phyloP scores from a whole-genome alignment of 2,888 invertebrate species.

The Ernsta delagoae region DNA sequence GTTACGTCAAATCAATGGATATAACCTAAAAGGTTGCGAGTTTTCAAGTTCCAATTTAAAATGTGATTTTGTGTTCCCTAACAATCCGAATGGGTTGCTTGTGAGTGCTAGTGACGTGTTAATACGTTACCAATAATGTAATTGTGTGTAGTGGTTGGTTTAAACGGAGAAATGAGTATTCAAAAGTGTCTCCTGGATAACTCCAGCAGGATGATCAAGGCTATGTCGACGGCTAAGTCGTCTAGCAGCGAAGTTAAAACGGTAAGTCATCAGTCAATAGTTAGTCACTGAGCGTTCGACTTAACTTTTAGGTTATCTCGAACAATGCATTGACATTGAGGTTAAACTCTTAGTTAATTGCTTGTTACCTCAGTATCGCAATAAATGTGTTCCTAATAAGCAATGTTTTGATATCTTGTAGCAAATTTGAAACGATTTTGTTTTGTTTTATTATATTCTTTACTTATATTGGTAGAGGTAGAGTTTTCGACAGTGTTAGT shows the following conservation, averaged over 20 bases:
- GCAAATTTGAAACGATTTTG: conserved; percentile 14
- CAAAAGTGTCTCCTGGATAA: conserved; percentile 83
- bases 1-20: conserved; percentile 84
- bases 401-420: not conserved
- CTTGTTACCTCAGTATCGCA: conserved; percentile 33
- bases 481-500: no score
- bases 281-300: not conserved
- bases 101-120: conserved; percentile 59
- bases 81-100: conserved; percentile 56
- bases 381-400: conserved; percentile 9
- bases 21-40: conserved; percentile 77
- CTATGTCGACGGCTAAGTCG: conserved; percentile 79
- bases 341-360: conserved; percentile 48
- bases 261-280: conserved; percentile 52
- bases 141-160: conserved; percentile 63
- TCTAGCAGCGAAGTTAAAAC: conserved; percentile 74
- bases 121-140: conserved; percentile 65
- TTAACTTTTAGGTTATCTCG: conserved; percentile 41
- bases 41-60: conserved; percentile 52
- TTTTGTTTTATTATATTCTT: not conserved
- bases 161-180: conserved; percentile 77
- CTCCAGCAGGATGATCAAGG: conserved; percentile 82
- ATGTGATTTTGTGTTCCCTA: conserved; percentile 67
- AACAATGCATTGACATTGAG: conserved; percentile 41
- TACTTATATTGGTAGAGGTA: no score